phyloP scores from a whole-genome alignment of 2,113 vertebrate species.

The Macroglossus sobrinus region DNA sequence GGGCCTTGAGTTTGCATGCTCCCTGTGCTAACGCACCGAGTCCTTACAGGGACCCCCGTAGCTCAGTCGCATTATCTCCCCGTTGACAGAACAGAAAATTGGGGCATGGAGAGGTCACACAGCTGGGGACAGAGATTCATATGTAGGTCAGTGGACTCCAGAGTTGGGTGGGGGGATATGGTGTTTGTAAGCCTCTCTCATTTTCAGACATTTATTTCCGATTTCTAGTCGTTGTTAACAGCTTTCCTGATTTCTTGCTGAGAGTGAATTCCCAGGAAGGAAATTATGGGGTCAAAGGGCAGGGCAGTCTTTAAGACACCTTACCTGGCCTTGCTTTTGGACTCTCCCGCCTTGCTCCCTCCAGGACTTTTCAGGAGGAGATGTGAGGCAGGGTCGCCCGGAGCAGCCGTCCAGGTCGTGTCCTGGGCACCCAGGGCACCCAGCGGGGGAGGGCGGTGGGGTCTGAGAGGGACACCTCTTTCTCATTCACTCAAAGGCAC shows the following conservation, averaged over 20 bases:
- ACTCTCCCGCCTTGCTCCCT: neutral
- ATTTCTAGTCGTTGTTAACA: neutral
- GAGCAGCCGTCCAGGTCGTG: neutral
- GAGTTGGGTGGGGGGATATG: fast-evolving
- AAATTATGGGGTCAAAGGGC: constrained; percentile 30
- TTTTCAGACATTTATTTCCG: neutral
- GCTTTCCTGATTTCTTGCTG: constrained; percentile 39
- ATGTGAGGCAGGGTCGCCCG: neutral
- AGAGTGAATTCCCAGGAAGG: constrained; percentile 21
- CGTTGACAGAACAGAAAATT: neutral
- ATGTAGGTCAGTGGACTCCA: fast-evolving
- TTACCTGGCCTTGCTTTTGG: too few species aligned
- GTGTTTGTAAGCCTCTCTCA: neutral
- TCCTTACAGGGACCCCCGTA: neutral
- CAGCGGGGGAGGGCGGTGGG: neutral
- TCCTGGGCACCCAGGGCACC: neutral
- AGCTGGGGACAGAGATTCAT: fast-evolving
- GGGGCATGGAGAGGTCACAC: neutral
- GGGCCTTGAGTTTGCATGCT: fast-evolving
- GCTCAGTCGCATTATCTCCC: neutral
- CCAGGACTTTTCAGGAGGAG: neutral
- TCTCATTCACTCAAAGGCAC: neutral
- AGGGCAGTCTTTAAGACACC: neutral
- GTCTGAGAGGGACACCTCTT: neutral
- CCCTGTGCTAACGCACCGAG: fast-evolving